Evolutionary conservation across 1,140 invertebrate species (phyloP).

Genomic region (Ceratina calcarata): DNA sequence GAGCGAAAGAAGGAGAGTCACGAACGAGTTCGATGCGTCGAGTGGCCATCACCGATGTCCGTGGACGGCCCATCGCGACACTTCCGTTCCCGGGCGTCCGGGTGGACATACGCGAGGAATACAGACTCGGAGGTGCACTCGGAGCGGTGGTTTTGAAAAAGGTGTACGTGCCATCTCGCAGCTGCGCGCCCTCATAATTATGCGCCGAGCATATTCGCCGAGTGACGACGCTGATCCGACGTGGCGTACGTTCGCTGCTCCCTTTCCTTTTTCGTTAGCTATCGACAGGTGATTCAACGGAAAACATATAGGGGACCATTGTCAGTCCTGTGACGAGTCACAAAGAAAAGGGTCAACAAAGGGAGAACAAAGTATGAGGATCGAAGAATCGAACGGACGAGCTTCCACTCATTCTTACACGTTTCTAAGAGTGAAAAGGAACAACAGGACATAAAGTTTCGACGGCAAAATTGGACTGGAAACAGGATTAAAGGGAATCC

Average conservation of each 20-base stretch:
- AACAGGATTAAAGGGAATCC: no score
- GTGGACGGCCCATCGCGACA: constrained; percentile 23
- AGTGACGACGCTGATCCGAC: constrained; percentile 46
- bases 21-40: no score
- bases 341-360: background rate
- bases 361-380: no score
- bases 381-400: background rate
- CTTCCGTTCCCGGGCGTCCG: constrained; percentile 19
- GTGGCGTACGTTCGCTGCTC: constrained; percentile 25
- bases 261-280: constrained; percentile 32
- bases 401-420: no score
- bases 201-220: constrained; percentile 47
- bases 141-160: constrained; percentile 54
- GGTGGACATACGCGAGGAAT: constrained; percentile 8
- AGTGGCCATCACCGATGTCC: constrained; percentile 16
- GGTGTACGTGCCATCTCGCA: constrained; percentile 55
- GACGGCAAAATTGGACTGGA: no score
- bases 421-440: no score
- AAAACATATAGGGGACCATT: background rate
- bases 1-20: background rate
- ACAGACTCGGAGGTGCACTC: constrained; percentile 25
- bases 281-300: constrained; percentile 41
- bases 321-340: no score
- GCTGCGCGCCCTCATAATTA: constrained; percentile 59
- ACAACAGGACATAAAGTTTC: no score